Evolutionary conservation across 2,113 vertebrate genomes (phyloP).

Genomic region (Sander vitreus): DNA sequence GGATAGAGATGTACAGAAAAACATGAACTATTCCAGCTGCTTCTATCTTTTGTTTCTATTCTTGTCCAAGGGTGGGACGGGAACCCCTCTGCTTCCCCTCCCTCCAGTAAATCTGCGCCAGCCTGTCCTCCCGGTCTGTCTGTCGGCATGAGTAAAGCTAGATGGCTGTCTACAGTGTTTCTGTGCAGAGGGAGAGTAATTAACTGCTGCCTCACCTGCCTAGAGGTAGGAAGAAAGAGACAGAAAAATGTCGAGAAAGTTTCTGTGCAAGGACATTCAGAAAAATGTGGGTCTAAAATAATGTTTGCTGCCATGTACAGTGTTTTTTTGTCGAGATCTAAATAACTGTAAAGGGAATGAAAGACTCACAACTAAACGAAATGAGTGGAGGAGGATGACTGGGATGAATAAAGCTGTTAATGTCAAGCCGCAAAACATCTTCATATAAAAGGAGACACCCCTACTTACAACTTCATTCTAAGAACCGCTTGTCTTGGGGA

Average conservation of each 20-base stretch:
- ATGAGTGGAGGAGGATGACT: conserved; percentile 4
- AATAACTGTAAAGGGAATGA: neutral
- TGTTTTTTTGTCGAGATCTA: neutral
- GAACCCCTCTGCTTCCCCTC: conserved; percentile 45
- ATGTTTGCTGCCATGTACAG: neutral
- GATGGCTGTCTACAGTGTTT: conserved; percentile 21
- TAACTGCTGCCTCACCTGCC: conserved; percentile 52
- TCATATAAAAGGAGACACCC: conserved; percentile 22
- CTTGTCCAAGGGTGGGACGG: conserved; percentile 50
- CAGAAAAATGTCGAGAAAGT: conserved; percentile 1
- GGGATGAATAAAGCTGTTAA: conserved; percentile 32
- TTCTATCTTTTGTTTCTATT: conserved; percentile 54
- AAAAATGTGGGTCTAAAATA: neutral
- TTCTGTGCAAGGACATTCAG: neutral
- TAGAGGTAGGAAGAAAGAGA: conserved; percentile 34
- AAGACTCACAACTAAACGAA: conserved; percentile 8
- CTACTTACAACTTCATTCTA: conserved; percentile 10
- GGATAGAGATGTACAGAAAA: conserved; percentile 29
- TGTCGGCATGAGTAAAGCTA: conserved; percentile 26
- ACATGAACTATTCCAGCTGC: conserved; percentile 29
- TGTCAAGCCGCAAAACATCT: conserved; percentile 32
- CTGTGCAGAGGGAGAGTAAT: conserved; percentile 47
- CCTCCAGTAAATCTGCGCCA: conserved; percentile 35
- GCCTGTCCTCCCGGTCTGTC: conserved; percentile 47
- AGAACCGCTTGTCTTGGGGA: conserved; percentile 37